Base-by-base conservation (phyloP, 2,888 invertebrate species). In the Laothoe populi region DNA sequence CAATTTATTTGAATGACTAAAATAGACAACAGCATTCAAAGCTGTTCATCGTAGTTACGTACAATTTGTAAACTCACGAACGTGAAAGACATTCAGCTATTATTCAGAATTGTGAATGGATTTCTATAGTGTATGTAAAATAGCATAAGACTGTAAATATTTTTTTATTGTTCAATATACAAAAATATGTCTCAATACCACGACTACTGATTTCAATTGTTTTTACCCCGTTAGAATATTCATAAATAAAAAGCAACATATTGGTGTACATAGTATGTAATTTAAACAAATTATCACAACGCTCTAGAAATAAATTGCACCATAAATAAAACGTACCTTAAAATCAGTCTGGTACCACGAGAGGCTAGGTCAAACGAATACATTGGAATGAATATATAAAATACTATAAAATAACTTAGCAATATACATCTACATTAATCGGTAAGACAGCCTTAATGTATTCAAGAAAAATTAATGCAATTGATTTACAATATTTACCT, bases 221-320 rank as follows among this genome's bases (percentile, higher is more conserved):
- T 57, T 35, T 35, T 13, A 16, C 4, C 7, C 35, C 40, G 19
- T 0, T 58, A 24, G 4, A 31, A 31, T 8, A 8, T 31, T 8
- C 8, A 31, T 5, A 31, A 23, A 16, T 10, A 40, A 70, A 73
- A 79, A 75, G 68, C 62, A 60, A 49, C 31, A 26, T 60, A 59
- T 76, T 71, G 72, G 80, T 88, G 87, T 90, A 90, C 91, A 90
- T 83, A 87, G 86, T 88, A 88, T 88, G 84, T 90, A 91, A 90
- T 90, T 89, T 88, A 92, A 92, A 92, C 90, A 87, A 89, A 90
- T 92, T 92, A 92, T 92, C 92, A 92, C 92, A 92, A 92, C 91
- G 91, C 90, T 91, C 91, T 92, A 92, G 87, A 92, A 87, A 89
- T 90, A 90, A 90, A 92, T 92, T 92, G 92, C 92, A 92, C 92